These are phyloP conservation scores for Echinops telfairi DNA, from an alignment of 2,113 vertebrate species.

Conservation along the genomic window DNA sequence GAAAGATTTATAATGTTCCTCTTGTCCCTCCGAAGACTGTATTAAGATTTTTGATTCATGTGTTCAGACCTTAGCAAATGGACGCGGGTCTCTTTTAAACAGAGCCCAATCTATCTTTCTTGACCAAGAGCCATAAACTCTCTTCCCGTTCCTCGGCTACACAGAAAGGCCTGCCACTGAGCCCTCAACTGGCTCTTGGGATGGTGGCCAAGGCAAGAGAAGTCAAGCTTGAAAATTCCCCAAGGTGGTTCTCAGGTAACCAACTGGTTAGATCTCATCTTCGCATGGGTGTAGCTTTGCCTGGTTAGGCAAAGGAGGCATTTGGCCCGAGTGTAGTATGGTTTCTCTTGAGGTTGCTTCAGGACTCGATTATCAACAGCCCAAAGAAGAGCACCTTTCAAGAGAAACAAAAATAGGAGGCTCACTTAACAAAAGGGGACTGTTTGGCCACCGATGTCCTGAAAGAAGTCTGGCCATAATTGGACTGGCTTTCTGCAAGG, in stretches of 20 bases:
- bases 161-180: constrained; percentile 21
- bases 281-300: constrained; percentile 64
- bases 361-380: constrained; percentile 69
- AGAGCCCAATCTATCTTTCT: background rate
- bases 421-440: constrained; percentile 66
- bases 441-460: constrained; percentile 59
- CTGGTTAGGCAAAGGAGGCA: constrained; percentile 44
- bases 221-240: constrained; percentile 57
- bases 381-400: constrained; percentile 78
- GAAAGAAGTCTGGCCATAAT: constrained; percentile 67
- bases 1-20: too few relatives aligned
- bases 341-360: constrained; percentile 77
- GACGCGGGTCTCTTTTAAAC: background rate
- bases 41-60: background rate
- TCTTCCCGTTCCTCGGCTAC: background rate
- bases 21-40: too few relatives aligned
- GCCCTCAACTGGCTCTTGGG: constrained; percentile 32
- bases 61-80: background rate
- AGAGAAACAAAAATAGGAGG: constrained; percentile 70
- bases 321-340: constrained; percentile 64
- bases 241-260: constrained; percentile 70
- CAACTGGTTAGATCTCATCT: constrained; percentile 71
- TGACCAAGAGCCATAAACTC: background rate
- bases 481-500: constrained; percentile 70
- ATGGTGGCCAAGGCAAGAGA: constrained; percentile 30